These are phyloP conservation scores for Porites divaricata DNA, from an alignment of 92 coral and sea anemone genomes.

Conservation along the genomic window DNA sequence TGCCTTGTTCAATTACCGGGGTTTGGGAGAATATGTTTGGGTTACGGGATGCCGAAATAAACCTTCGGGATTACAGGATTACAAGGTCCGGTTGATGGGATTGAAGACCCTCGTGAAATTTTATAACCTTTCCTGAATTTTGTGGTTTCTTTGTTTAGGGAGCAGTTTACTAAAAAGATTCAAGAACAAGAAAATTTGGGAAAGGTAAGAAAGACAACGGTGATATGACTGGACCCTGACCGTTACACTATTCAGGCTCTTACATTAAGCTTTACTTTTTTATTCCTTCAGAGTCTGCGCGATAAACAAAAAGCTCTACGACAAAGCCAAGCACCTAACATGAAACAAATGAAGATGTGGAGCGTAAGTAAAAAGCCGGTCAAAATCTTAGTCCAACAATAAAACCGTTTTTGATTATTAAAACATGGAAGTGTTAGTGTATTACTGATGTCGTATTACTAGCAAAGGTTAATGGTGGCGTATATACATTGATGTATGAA, in stretches of 20 bases:
- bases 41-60: too few species aligned
- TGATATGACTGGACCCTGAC: too few species aligned
- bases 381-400: too few species aligned
- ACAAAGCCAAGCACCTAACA: conserved; percentile 94
- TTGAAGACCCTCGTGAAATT: neutral
- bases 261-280: neutral
- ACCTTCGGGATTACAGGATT: too few species aligned
- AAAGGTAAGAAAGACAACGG: conserved; percentile 62
- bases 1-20: too few species aligned
- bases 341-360: conserved; percentile 99
- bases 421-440: too few species aligned
- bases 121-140: neutral
- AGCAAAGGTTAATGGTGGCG: too few species aligned
- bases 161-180: conserved; percentile 93
- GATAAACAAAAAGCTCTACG: conserved; percentile 96
- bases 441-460: too few species aligned
- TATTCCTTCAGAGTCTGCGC: conserved; percentile 80
- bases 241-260: neutral
- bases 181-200: conserved; percentile 99
- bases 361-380: conserved; percentile 67
- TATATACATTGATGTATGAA: too few species aligned
- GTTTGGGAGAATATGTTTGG: too few species aligned
- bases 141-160: conserved; percentile 53
- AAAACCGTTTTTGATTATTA: too few species aligned
- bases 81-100: too few species aligned